Evolutionary conservation across 2,113 vertebrate species (phyloP).

Genomic region (Lepus timidus): DNA sequence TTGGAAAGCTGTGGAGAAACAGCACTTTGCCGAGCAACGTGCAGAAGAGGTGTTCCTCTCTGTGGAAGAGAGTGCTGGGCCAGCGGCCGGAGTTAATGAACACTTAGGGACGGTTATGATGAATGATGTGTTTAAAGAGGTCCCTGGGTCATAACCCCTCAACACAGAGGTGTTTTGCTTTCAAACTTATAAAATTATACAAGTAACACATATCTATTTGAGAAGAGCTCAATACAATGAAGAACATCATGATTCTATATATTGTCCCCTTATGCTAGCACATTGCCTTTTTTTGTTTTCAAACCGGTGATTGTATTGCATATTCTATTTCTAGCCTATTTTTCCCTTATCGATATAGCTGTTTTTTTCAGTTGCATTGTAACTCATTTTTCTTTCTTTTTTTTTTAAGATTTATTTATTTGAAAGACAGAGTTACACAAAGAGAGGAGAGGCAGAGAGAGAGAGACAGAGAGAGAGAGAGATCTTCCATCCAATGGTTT

Average conservation of each 20-base stretch:
- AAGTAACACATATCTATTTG: not conserved
- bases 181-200: not conserved
- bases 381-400: not conserved
- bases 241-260: not conserved
- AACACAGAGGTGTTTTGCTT: not conserved
- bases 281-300: not conserved
- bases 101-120: not conserved
- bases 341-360: not conserved
- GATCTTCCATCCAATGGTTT: too few relatives aligned
- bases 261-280: not conserved
- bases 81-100: not conserved
- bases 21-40: not conserved
- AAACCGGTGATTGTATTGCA: not conserved
- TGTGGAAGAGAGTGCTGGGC: not conserved
- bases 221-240: not conserved
- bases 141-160: not conserved
- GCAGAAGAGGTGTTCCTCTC: not conserved
- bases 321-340: not conserved
- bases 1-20: not conserved
- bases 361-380: not conserved
- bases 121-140: slow-evolving; percentile 1
- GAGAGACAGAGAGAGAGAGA: too few relatives aligned
- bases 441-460: too few relatives aligned
- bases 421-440: too few relatives aligned
- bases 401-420: too few relatives aligned